These are phyloP conservation scores for Avahi laniger DNA, from an alignment of 2,797 vertebrate species.

Conservation along the genomic window DNA sequence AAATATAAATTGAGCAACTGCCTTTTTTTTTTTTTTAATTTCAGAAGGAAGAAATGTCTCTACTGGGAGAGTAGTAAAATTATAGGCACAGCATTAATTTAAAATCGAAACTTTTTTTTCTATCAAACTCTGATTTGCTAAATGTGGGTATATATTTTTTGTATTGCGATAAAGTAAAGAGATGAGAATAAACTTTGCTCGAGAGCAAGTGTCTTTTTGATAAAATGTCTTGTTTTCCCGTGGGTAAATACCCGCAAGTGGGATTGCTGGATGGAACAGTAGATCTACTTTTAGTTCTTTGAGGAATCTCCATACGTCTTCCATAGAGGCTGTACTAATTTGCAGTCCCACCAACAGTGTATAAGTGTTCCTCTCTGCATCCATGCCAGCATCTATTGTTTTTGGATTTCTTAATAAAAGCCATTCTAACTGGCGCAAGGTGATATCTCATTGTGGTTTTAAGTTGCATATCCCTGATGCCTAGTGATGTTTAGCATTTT, in stretches of 20 bases:
- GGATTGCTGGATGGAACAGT: background rate
- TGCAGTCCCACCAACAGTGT: background rate
- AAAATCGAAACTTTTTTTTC: too few species aligned
- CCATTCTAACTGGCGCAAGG: background rate
- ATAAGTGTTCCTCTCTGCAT: background rate
- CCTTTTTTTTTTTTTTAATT: too few species aligned
- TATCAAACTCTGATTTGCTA: too few species aligned
- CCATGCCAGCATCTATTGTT: background rate
- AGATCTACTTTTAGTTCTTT: background rate
- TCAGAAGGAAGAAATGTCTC: too few species aligned
- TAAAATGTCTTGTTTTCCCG: background rate
- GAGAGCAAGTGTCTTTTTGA: background rate
- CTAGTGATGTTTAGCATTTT: background rate
- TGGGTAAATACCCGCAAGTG: background rate
- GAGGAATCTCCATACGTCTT: background rate
- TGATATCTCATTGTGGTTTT: background rate
- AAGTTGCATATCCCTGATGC: background rate
- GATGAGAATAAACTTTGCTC: too few species aligned
- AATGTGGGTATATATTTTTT: too few species aligned
- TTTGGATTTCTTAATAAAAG: background rate
- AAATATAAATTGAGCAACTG: too few species aligned
- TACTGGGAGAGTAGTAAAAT: too few species aligned
- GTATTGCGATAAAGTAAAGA: too few species aligned
- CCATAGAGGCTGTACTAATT: background rate
- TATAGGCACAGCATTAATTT: too few species aligned